Conservation (phyloP, 2,113 vertebrate species). For the Nannospalax galili region DNA sequence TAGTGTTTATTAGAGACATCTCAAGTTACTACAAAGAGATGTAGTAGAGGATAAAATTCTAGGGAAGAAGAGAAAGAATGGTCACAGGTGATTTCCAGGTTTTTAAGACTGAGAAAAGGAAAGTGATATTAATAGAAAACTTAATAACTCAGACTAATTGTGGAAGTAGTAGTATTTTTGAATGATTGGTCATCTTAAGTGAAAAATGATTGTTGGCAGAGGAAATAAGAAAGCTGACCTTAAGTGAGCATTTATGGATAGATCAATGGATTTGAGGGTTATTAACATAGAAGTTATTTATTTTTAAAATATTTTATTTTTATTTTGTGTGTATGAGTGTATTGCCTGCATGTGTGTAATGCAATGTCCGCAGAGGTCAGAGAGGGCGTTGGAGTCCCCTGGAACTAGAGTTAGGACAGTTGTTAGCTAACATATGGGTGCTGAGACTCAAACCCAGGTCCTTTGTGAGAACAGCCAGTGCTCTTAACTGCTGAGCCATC, state of each 20-base stretch:
- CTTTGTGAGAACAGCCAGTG: no score
- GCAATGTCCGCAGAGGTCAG: no score
- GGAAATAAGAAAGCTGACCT: conserved; percentile 31
- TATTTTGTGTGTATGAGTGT: no score
- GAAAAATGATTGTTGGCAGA: conserved; percentile 36
- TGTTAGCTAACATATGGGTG: no score
- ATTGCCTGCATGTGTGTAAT: no score
- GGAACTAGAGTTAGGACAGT: no score
- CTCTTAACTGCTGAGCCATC: no score
- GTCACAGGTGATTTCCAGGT: conserved; percentile 10
- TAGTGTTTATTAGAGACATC: neutral
- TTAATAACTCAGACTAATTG: conserved; percentile 29
- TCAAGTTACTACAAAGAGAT: conserved; percentile 4
- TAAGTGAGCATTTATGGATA: neutral
- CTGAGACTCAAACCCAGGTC: no score
- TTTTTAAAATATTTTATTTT: neutral
- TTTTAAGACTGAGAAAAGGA: conserved; percentile 34
- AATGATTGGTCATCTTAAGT: conserved; percentile 9
- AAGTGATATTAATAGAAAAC: conserved; percentile 34
- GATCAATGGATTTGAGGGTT: conserved; percentile 39
- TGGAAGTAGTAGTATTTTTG: neutral
- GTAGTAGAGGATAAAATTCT: neutral
- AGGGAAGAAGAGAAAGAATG: conserved; percentile 5
- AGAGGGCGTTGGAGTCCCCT: no score
- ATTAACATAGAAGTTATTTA: conserved; percentile 1